Evolutionary conservation across 2,888 invertebrate species (phyloP), one percentile per base, ranked within the genome.

Genomic region (Spicauda simplicius): DNA sequence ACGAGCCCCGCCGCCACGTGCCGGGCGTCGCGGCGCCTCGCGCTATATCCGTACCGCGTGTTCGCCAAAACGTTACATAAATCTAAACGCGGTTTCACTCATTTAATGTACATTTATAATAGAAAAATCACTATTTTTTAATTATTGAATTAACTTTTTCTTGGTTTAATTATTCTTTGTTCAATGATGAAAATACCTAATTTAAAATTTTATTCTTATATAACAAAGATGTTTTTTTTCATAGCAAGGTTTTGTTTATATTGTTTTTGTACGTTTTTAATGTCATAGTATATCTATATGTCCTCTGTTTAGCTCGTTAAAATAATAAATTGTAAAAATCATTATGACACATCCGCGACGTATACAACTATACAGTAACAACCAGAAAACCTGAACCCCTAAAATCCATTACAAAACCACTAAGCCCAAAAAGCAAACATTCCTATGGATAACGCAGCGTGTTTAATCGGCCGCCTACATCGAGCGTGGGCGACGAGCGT

Each of bases 401-500:
- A 41, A 41, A 41, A 41, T 41, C 12, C 41, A 41, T 14, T 1
- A 14, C 5, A 3, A 41, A 41, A 41, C 41, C 41, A 14, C 7
- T 5, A 41, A 41, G 14, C 41, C 14, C 14, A 41, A 41, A 41
- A 41, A 41, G 41, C 41, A 41, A 1, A 41, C 48, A 48, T 48
- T 41, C 48, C 48, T 6, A 16, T 1, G 48, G 48, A 48, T 16
- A 16, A 14, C 14, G 16, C n/a, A 45, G 16, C 37, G 57, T 57
- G 64, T 64, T 57, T 56, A 64, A 57, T 57, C 56, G 55, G 63
- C 56, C 63, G 64, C 63, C 63, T 64, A 64, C 64, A 72, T 76
- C 71, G 73, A 72, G 80, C 77, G 80, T 76, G 74, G 75, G 74
- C 68, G 80, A 67, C 59, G 72, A 70, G 70, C 71, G 69, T 57